Conservation (phyloP, 1,140 invertebrate species). For the Bradynema listronoti region DNA sequence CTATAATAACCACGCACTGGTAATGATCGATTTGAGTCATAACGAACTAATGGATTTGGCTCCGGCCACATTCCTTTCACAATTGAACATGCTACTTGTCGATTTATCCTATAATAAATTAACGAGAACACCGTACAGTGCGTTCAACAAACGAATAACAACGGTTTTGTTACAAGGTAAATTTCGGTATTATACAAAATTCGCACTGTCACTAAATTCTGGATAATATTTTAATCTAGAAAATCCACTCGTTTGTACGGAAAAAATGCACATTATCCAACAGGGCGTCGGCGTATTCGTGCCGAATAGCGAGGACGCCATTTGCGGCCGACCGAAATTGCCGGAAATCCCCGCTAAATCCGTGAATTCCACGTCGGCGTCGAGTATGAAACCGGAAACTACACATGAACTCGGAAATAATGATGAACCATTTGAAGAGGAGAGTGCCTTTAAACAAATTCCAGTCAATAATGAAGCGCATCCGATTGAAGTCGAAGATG, state of each 20-base stretch:
- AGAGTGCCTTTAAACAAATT: too few relatives aligned
- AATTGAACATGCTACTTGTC: slow-evolving; percentile 49
- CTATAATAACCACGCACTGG: slow-evolving; percentile 42
- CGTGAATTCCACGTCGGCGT: too few relatives aligned
- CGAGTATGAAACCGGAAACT: too few relatives aligned
- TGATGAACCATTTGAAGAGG: too few relatives aligned
- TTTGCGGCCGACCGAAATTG: slow-evolving; percentile 47
- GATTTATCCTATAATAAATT: slow-evolving; percentile 51
- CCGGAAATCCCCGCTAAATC: too few relatives aligned
- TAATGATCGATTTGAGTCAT: slow-evolving; percentile 52
- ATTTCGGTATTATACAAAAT: slow-evolving; percentile 14
- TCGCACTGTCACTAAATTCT: background rate
- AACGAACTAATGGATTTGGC: slow-evolving; percentile 52
- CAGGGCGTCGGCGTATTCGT: slow-evolving; percentile 51
- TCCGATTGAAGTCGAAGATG: too few relatives aligned
- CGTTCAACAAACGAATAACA: slow-evolving; percentile 51
- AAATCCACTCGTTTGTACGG: slow-evolving; percentile 53
- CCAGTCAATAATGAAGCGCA: too few relatives aligned
- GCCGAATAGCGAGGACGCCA: slow-evolving; percentile 42
- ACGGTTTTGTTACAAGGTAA: slow-evolving; percentile 54
- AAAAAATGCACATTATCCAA: slow-evolving; percentile 55
- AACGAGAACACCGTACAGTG: slow-evolving; percentile 47
- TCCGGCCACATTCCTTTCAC: slow-evolving; percentile 50
- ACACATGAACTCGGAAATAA: too few relatives aligned
- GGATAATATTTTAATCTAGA: slow-evolving; percentile 32